Evolutionary conservation across 53 echinoderm and acorn worm genomes (phyloP), one percentile per base, ranked within the genome.

Genomic region (Henricia sp.): DNA sequence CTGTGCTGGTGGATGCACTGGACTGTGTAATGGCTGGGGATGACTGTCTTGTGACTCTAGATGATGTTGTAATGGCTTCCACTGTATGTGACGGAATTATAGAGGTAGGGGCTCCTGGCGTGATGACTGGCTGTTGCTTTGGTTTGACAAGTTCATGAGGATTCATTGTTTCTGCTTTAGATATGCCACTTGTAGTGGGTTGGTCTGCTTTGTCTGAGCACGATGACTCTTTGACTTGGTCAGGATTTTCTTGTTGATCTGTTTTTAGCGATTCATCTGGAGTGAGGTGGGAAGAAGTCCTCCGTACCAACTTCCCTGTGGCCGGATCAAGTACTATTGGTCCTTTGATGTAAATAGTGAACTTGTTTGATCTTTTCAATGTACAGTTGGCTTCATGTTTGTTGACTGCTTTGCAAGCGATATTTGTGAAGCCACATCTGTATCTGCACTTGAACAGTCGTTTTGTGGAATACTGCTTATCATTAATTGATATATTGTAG

Each of bases 401-500:
- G 32, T 19, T 27, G 23, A 80, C 35, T 44, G 62, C 46, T 21
- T 29, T 48, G 34, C 46, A 44, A 8, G 64, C 32, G 32, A 46
- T n/a, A 29, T 80, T 48, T 35, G 80, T 48, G 37, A 42, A 80
- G 30, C 80, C 80, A 80, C 80, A 80, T n/a, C 64, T 64, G 19
- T 80, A 80, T 35, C 80, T 80, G 32, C 80, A 80, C 64, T 16
- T 62, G 13, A 63, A 64, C 12, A n/a, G 44, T 17, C 63, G 63
- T 50, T 63, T 43, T 46, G 62, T 62, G 30, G 29, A 33, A 10
- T 14, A 6, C 6, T 46, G 32, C 41, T 80, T 34, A 29, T 80
- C 46, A 33, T 30, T 63, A 11, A 80, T 80, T 10, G 80, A 80
- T 62, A 80, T 63, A 19, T 20, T 86, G 77, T 75, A 86, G 26